Evolutionary conservation across 2,797 vertebrate genomes (phyloP).

Genomic region (Intellagama lesueurii): DNA sequence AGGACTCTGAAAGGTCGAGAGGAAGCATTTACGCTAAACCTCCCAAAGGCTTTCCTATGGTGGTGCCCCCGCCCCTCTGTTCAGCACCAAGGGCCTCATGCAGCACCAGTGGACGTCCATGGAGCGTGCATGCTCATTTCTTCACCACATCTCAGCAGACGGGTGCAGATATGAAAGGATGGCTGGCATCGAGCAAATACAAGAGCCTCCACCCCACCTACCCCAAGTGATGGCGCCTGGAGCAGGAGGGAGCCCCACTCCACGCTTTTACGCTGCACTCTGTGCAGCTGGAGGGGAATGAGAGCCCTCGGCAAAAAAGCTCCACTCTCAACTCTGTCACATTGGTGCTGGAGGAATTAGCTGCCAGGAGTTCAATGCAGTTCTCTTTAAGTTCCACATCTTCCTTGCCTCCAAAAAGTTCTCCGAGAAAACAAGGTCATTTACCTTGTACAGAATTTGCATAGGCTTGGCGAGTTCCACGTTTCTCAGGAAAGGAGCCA

Average conservation of each 20-base stretch:
- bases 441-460: slow-evolving; percentile 99
- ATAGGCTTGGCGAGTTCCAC: slow-evolving; percentile 99
- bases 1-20: not conserved
- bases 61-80: no score
- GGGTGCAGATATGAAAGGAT: no score
- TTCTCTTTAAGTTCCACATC: not conserved
- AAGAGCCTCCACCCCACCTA: no score
- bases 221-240: no score
- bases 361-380: not conserved
- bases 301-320: not conserved
- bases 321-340: not conserved
- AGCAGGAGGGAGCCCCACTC: no score
- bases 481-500: slow-evolving; percentile 97
- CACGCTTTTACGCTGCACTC: no score
- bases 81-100: not conserved
- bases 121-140: no score
- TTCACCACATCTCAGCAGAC: not conserved
- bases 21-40: not conserved
- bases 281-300: not conserved
- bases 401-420: not conserved
- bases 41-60: no score
- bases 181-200: not conserved
- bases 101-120: no score
- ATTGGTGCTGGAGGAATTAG: not conserved
- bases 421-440: not conserved